These are phyloP conservation scores for Papilio polytes DNA, from an alignment of 1,140 invertebrate species.

Conservation along the genomic window DNA sequence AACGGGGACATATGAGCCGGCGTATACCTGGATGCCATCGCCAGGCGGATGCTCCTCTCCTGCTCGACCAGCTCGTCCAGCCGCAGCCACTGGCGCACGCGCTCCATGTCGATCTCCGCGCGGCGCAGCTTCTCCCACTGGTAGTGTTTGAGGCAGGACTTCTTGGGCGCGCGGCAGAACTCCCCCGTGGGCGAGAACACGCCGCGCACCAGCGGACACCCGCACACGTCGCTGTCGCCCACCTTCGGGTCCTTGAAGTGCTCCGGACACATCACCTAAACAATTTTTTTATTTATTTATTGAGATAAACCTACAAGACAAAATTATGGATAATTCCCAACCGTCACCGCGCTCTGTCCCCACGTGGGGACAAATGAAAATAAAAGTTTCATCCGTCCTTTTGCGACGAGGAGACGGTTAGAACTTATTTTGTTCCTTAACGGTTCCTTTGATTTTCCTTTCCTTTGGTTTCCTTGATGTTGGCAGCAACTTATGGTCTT, in stretches of 20 bases:
- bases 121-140: slow-evolving; percentile 97
- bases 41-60: slow-evolving; percentile 93
- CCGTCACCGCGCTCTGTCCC: too few species aligned
- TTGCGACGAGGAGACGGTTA: too few species aligned
- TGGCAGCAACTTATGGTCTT: too few species aligned
- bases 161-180: slow-evolving; percentile 95
- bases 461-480: too few species aligned
- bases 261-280: slow-evolving; percentile 95
- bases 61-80: slow-evolving; percentile 98
- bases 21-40: slow-evolving; percentile 89
- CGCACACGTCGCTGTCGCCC: slow-evolving; percentile 93
- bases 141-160: slow-evolving; percentile 95
- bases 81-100: slow-evolving; percentile 94
- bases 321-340: not conserved
- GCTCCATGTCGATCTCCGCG: slow-evolving; percentile 93
- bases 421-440: too few species aligned
- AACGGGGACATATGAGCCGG: too few species aligned
- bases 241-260: slow-evolving; percentile 98
- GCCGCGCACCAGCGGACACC: slow-evolving; percentile 94
- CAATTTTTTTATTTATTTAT: not conserved
- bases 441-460: too few species aligned
- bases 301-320: too few species aligned
- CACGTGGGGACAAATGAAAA: too few species aligned
- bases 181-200: slow-evolving; percentile 90
- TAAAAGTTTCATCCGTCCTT: too few species aligned